Conservation (phyloP, 1,140 invertebrate species). For the Neomicropteryx cornuta region DNA sequence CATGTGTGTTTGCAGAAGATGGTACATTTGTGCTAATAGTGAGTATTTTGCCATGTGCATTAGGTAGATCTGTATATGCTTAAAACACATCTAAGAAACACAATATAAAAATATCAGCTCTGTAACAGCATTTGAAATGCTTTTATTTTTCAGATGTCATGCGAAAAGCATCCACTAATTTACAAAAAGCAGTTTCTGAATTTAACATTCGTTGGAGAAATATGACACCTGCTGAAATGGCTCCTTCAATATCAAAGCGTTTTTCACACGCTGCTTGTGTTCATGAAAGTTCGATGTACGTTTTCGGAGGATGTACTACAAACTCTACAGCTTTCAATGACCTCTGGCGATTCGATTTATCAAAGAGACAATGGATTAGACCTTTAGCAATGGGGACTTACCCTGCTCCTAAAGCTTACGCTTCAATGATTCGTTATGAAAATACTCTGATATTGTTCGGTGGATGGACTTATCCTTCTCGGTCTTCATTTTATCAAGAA, state of each 20-base stretch:
- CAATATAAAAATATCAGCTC: no score
- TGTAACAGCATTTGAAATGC: no score
- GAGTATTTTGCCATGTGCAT: constrained; percentile 24
- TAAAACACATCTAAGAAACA: no score
- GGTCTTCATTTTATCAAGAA: constrained; percentile 82
- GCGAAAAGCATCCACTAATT: constrained; percentile 51
- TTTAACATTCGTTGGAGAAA: constrained; percentile 60
- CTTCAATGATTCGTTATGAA: constrained; percentile 78
- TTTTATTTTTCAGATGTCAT: constrained; percentile 54
- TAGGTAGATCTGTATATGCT: no score
- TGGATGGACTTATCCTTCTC: constrained; percentile 89
- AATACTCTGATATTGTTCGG: constrained; percentile 84
- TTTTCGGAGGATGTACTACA: constrained; percentile 94
- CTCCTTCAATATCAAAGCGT: constrained; percentile 69
- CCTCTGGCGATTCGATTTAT: constrained; percentile 87
- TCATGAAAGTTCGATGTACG: constrained; percentile 77
- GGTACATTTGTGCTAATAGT: constrained; percentile 74
- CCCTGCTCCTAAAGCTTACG: constrained; percentile 93
- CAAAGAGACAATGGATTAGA: constrained; percentile 70
- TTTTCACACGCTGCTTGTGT: constrained; percentile 88
- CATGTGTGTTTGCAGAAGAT: constrained; percentile 74
- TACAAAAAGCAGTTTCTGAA: constrained; percentile 53
- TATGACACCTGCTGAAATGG: constrained; percentile 38
- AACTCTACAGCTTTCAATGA: constrained; percentile 95
- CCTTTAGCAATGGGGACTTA: constrained; percentile 77